phyloP scores from a whole-genome alignment of 2,113 vertebrate species.

The Fukomys damarensis region DNA sequence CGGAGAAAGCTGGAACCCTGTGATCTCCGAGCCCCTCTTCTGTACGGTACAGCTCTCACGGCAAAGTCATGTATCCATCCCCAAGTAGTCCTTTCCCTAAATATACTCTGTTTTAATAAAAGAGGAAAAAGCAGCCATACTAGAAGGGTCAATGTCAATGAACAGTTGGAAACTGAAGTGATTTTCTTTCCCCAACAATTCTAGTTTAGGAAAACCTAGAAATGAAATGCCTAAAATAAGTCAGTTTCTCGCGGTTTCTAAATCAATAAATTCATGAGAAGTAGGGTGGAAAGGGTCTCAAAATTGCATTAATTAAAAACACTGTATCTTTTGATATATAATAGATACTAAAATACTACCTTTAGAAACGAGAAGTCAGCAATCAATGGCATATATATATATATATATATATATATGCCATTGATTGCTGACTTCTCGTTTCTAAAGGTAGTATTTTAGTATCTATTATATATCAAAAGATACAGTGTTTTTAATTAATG shows the following conservation, averaged over 20 bases:
- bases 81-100: not conserved
- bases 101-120: not conserved
- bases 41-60: not conserved
- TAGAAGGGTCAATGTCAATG: slow-evolving; percentile 9
- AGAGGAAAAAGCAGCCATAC: not conserved
- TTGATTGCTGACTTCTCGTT: slow-evolving; percentile 62
- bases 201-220: slow-evolving; percentile 75
- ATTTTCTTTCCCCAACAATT: not conserved
- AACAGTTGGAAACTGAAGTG: slow-evolving; percentile 8
- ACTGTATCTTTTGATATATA: not conserved
- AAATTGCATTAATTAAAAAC: slow-evolving; percentile 34
- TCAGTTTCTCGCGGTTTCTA: slow-evolving; percentile 57
- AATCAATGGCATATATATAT: not conserved
- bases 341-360: slow-evolving; percentile 44
- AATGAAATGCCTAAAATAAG: slow-evolving; percentile 58
- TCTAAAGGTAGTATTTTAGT: slow-evolving; percentile 63
- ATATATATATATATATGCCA: not conserved
- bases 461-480: not conserved
- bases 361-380: slow-evolving; percentile 72
- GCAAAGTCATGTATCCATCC: not conserved
- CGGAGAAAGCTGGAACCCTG: not conserved
- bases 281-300: not conserved
- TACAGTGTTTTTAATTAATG: not conserved
- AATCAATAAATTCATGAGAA: slow-evolving; percentile 44
- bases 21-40: not conserved